Evolutionary conservation across 1,140 invertebrate species (phyloP).

Genomic region (Ctenoplectra terminalis): DNA sequence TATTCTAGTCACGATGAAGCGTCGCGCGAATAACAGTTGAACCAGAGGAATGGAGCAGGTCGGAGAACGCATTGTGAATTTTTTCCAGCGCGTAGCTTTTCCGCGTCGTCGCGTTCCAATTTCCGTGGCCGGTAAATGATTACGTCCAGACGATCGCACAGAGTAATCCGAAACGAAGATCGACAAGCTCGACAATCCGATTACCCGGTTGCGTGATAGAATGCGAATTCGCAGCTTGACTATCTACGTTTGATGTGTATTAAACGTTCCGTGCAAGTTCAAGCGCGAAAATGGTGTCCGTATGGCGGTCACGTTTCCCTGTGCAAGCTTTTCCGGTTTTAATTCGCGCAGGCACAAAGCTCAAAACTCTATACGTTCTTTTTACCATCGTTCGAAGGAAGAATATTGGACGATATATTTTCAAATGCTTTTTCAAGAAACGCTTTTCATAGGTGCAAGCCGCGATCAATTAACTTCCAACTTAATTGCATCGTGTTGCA

Average conservation of each 20-base stretch:
- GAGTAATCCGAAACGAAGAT: not conserved
- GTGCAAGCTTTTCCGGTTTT: not conserved
- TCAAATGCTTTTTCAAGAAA: no score
- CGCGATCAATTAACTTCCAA: constrained; percentile 37
- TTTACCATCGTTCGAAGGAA: not conserved
- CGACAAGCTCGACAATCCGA: constrained; percentile 28
- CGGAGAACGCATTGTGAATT: not conserved
- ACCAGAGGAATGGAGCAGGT: not conserved
- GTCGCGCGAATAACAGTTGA: not conserved
- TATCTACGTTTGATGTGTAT: not conserved
- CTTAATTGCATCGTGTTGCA: constrained; percentile 46
- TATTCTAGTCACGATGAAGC: not conserved
- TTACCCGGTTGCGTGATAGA: constrained; percentile 3
- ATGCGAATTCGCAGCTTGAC: not conserved
- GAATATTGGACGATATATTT: not conserved
- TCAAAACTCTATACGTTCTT: not conserved
- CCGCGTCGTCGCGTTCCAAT: not conserved
- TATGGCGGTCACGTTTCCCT: not conserved
- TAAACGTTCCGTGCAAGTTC: not conserved
- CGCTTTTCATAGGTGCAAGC: not conserved
- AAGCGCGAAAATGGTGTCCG: not conserved
- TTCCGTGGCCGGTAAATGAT: not conserved
- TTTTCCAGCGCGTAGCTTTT: not conserved
- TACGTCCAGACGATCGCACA: not conserved
- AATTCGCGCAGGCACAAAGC: not conserved